Evolutionary conservation across 92 coral and sea anemone species (phyloP), one percentile per base, ranked within the genome.

Genomic region (Epizoanthus illoricatus): DNA sequence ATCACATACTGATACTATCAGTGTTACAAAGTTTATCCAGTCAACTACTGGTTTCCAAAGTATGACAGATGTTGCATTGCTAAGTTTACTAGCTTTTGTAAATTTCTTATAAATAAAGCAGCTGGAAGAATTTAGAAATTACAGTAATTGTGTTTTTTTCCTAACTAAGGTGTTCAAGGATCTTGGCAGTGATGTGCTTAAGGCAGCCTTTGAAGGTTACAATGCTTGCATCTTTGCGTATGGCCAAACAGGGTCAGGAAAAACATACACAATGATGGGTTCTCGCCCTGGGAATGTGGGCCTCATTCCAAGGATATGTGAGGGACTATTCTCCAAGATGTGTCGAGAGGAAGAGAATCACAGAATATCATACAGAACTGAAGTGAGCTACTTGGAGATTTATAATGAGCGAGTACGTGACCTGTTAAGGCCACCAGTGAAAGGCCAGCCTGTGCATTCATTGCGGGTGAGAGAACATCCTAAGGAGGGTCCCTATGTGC

Each of bases 201-300:
- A 95, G 62, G 94, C 98, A 2, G 98, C 98, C 11, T 95, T 91
- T 83, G 98, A 95, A 73, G 98, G 98, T 10, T 95, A 95, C 89
- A 95, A 95, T 84, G 97, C 98, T 17, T 95, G 98, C 41, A 95
- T 95, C 63, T 95, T 95, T 86, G 98, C 98, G 3, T 95, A 95
- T 52, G 98, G 98, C 8, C 98, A 95, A 79, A 95, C 98, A 3
- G 98, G 98, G 11, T 95, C 98, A 54, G 98, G 98, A 17, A 95
- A 95, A 79, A 95, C 98, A 5, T 91, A 89, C 80, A 95, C 98
- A 23, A 95, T 95, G 99, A 97, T 97, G 99, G 99, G 99, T 9
- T 43, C 24, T 23, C 90, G 85, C 41, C 81, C 89, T 8, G 91
- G 91, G 20, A 87, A 91, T 67, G 80, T 85, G 10, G 99, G 99